These are phyloP conservation scores for Eustalomyia histrio DNA, from an alignment of 2,888 invertebrate genomes.

Conservation along the genomic window DNA sequence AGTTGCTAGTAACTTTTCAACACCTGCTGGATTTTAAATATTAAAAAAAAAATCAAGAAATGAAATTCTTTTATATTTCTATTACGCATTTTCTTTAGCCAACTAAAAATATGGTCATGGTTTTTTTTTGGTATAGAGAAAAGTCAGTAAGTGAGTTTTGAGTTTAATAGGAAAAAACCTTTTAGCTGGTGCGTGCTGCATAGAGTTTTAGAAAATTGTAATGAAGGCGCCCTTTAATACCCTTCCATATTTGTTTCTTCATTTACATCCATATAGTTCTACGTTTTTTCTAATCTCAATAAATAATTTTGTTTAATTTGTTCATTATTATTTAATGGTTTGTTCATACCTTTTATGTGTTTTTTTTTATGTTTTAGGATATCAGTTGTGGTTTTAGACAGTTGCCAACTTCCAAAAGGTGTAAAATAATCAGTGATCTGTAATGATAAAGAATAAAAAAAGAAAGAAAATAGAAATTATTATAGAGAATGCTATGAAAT, in stretches of 20 bases:
- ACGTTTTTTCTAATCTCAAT: no score
- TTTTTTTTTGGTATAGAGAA: not conserved
- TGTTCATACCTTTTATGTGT: not conserved
- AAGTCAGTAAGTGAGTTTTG: constrained; percentile 6
- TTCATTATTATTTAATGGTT: not conserved
- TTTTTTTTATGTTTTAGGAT: not conserved
- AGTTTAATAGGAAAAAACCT: constrained; percentile 42
- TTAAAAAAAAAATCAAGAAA: not conserved
- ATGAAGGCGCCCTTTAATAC: constrained; percentile 65
- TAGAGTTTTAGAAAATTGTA: constrained; percentile 37
- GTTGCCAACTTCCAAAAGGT: not conserved
- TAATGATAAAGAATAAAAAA: not conserved
- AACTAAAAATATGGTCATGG: constrained; percentile 18
- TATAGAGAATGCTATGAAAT: not conserved
- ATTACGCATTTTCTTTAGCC: constrained; percentile 45
- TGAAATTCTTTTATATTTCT: constrained; percentile 19
- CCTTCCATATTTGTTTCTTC: not conserved
- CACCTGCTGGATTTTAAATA: constrained; percentile 58
- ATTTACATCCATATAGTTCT: no score
- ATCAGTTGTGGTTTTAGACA: not conserved
- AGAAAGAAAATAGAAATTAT: not conserved
- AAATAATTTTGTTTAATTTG: not conserved
- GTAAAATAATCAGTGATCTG: not conserved
- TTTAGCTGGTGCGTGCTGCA: constrained; percentile 6
- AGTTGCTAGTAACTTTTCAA: constrained; percentile 49